Conservation (phyloP, 2,797 vertebrate genomes). For the Hapalemur alaotrensis region DNA sequence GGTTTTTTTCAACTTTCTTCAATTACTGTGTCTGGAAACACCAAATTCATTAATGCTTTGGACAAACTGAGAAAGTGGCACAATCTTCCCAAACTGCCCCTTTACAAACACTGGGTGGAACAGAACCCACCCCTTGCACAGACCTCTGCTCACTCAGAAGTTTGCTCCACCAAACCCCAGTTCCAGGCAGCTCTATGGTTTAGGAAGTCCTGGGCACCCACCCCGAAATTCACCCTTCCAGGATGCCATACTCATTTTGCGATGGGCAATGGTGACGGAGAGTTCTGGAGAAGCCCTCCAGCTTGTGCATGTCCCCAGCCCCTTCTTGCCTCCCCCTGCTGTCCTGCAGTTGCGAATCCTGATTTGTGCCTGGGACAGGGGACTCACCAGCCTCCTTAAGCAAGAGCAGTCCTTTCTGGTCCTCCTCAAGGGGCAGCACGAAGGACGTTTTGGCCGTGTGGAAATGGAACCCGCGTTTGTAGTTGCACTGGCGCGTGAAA, state of each 20-base stretch:
- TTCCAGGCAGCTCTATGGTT: too few relatives aligned
- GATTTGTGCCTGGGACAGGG: rapidly evolving
- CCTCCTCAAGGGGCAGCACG: conserved; percentile 92
- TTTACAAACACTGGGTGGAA: too few relatives aligned
- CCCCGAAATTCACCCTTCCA: not conserved
- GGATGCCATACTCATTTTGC: rapidly evolving
- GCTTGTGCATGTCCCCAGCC: rapidly evolving
- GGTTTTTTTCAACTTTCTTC: not conserved
- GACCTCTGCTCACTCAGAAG: not conserved
- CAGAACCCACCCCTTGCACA: not conserved
- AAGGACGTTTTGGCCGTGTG: conserved; percentile 97
- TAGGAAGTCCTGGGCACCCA: not conserved
- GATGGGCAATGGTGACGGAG: not conserved
- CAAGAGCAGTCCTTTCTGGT: conserved; percentile 88
- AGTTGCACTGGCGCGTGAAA: conserved; percentile 95
- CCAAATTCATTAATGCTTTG: not conserved
- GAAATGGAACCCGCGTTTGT: conserved; percentile 97
- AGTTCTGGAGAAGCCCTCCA: not conserved
- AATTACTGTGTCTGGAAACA: not conserved
- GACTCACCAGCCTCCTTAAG: conserved; percentile 89
- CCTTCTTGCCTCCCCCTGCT: not conserved
- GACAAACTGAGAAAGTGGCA: too few relatives aligned
- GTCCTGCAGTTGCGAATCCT: not conserved
- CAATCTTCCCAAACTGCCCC: not conserved
- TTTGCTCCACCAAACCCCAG: too few relatives aligned